phyloP scores from a whole-genome alignment of 2,888 invertebrate species.

The Acanthosepion lycidas region DNA sequence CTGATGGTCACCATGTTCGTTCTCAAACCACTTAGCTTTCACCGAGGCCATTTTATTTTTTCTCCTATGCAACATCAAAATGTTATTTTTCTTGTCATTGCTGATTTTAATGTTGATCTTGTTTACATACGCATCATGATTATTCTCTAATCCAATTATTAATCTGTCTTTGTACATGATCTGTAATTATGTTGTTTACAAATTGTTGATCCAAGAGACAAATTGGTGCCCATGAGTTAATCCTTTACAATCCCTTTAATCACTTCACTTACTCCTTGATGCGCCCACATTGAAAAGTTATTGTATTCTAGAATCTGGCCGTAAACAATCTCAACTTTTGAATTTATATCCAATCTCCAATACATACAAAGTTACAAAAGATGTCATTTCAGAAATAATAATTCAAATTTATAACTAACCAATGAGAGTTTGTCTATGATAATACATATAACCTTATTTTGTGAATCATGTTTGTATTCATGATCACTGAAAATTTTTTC shows the following conservation, averaged over 20 bases:
- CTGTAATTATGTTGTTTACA: not conserved
- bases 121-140: not conserved
- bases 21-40: too few relatives aligned
- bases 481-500: too few relatives aligned
- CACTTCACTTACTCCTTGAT: not conserved
- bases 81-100: not conserved
- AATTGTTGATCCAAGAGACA: not conserved
- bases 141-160: not conserved
- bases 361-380: too few relatives aligned
- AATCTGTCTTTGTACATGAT: not conserved
- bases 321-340: too few relatives aligned
- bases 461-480: too few relatives aligned
- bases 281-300: not conserved
- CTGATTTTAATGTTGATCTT: not conserved
- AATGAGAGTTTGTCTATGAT: too few relatives aligned
- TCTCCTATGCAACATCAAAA: not conserved
- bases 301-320: not conserved
- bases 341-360: too few relatives aligned
- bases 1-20: too few relatives aligned
- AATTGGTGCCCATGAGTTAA: not conserved
- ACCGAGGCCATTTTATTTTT: not conserved
- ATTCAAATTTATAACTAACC: too few relatives aligned
- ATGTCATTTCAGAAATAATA: too few relatives aligned
- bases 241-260: not conserved
- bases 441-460: too few relatives aligned